phyloP scores from a whole-genome alignment of 2,797 vertebrate genomes.

The Antrozous pallidus region DNA sequence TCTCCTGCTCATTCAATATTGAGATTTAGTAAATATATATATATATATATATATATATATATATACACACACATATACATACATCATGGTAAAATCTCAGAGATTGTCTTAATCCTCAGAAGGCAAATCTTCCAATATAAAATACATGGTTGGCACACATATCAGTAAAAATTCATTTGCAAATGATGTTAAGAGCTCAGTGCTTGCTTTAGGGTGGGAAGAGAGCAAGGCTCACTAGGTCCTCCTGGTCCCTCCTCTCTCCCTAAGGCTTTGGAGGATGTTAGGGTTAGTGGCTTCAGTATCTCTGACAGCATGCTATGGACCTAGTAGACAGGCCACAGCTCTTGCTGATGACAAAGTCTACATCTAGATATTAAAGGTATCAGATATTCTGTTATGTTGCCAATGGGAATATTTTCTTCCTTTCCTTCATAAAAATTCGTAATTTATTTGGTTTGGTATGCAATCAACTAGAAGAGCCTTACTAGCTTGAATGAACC shows the following conservation, averaged over 20 bases:
- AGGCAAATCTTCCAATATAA: conserved; percentile 52
- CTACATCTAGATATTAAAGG: conserved; percentile 62
- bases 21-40: conserved; percentile 5
- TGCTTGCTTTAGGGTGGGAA: conserved; percentile 3
- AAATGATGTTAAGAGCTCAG: background rate
- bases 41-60: no score
- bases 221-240: background rate
- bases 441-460: conserved; percentile 51
- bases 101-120: conserved; percentile 60
- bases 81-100: conserved; percentile 36
- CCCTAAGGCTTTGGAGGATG: background rate
- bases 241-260: background rate
- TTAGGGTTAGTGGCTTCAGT: background rate
- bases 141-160: background rate
- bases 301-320: background rate
- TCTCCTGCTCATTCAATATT: background rate
- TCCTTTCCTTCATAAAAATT: conserved; percentile 43
- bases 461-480: conserved; percentile 20
- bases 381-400: conserved; percentile 44
- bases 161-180: background rate
- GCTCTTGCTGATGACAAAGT: background rate
- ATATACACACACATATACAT: no score
- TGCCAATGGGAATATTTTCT: conserved; percentile 31
- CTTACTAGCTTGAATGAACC: conserved; percentile 42
- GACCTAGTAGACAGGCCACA: background rate